Base-by-base conservation (phyloP, 64 coral and sea anemone genomes). In the Porites australiensis region DNA sequence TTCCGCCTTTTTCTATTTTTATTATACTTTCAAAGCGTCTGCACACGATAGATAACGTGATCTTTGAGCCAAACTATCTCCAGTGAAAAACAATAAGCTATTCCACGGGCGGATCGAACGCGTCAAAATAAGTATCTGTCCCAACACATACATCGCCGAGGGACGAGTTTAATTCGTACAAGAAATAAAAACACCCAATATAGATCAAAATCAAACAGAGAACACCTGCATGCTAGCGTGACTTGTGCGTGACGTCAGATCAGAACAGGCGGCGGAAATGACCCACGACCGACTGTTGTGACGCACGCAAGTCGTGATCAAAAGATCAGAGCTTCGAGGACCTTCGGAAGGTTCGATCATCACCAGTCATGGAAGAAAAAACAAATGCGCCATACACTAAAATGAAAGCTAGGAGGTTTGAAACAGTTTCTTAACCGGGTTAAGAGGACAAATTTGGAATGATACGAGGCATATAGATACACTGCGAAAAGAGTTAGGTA, bases 201-300 rank as follows among this genome's bases (percentile, higher is more conserved):
- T 69, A 84, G 69, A 51, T 19, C 62, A 61, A 69, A 84, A 51
- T 19, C 62, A 61, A 69, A 61, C 21, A 23, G 21, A 66, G 60
- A 13, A 4, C 58, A 84, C 44, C 81, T 68, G 81, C 19, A 57
- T 12, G 12, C 45, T 8, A 49, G 59, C 79, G 79, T 83, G 79
- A 83, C 79, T 58, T 6, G 61, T 50, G 47, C 62, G 79, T 84
- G 80, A 84, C 47, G 81, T 84, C 81, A 84, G 44, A 82, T 84
- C 81, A 84, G 44, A 82, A 9, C 5, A 4, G 79, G 79, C 79
- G 58, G 59, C 79, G 79, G 79, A 82, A 82, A 65, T 46, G 59
- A 62, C 23, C 23, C 7, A n/a, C 76, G 76, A 57, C 18, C 43
- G 13, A 45, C 46, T 83, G 61, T 21, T 67, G 79, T 65, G 81